Evolutionary conservation across 2,797 vertebrate genomes (phyloP).

Genomic region (Trachurus trachurus): DNA sequence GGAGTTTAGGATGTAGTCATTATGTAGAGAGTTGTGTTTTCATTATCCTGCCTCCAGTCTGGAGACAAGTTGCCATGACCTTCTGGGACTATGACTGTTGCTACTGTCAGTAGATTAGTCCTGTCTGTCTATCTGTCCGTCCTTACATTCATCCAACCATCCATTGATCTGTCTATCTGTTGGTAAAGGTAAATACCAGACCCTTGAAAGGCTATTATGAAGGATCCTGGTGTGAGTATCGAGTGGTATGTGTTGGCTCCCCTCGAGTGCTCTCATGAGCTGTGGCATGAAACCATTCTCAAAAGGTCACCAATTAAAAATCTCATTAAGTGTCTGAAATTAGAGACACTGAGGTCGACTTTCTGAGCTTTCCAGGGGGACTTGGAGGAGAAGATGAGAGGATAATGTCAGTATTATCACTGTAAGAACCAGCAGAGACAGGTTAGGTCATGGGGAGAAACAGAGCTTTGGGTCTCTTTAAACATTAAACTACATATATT

Average conservation of each 20-base stretch:
- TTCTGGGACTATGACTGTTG: not conserved
- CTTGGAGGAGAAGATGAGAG: slow-evolving; percentile 62
- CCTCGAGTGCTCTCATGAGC: slow-evolving; percentile 77
- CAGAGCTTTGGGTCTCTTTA: slow-evolving; percentile 43
- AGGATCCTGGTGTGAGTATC: slow-evolving; percentile 46
- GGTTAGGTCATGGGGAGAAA: slow-evolving; percentile 60
- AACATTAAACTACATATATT: slow-evolving; percentile 56
- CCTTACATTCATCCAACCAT: not conserved
- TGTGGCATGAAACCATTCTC: slow-evolving; percentile 71
- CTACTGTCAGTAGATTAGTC: too few species aligned
- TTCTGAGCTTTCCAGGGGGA: slow-evolving; percentile 79
- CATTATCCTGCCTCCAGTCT: slow-evolving; percentile 7
- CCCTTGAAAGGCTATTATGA: slow-evolving; percentile 23
- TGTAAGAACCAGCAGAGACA: slow-evolving; percentile 63
- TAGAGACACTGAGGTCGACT: slow-evolving; percentile 82
- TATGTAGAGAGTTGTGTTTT: slow-evolving; percentile 40
- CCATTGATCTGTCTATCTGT: not conserved
- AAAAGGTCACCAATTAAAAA: slow-evolving; percentile 89
- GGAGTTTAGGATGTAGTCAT: slow-evolving; percentile 46
- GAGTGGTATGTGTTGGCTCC: slow-evolving; percentile 53
- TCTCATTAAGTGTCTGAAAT: slow-evolving; percentile 87
- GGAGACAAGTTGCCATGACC: slow-evolving; percentile 11
- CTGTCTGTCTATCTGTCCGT: not conserved
- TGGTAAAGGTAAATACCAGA: slow-evolving; percentile 26
- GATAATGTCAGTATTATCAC: slow-evolving; percentile 72